Percentiles rank a stretch among this genome's conserved stretches.
phyloP scores from a whole-genome alignment of 1,140 invertebrate species.

The Lasioglossum albipes region DNA sequence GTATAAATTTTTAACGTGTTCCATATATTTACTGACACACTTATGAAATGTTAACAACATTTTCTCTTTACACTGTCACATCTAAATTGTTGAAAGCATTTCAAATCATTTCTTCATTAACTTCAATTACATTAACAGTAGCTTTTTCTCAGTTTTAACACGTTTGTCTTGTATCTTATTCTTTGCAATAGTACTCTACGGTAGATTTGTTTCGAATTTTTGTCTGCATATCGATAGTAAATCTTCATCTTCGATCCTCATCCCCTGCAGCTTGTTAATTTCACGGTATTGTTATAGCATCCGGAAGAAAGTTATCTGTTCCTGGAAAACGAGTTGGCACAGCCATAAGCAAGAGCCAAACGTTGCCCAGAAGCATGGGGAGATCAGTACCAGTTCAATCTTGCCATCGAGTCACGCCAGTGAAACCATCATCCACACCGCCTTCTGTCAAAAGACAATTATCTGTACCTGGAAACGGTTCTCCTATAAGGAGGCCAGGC shows the following conservation, averaged over 20 bases:
- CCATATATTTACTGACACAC: background rate
- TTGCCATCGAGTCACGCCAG: constrained; percentile 81
- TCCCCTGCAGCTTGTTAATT: background rate
- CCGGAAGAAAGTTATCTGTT: constrained; percentile 87
- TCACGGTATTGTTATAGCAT: constrained; percentile 78
- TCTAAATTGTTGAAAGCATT: constrained; percentile 9
- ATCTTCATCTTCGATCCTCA: constrained; percentile 2
- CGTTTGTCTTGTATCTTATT: constrained; percentile 38
- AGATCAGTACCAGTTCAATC: constrained; percentile 82
- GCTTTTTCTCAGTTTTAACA: constrained; percentile 8
- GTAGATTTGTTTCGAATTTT: constrained; percentile 35
- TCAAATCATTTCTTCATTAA: constrained; percentile 5
- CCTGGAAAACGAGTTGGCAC: constrained; percentile 84
- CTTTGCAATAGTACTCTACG: constrained; percentile 36
- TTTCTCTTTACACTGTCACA: background rate
- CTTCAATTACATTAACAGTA: constrained; percentile 9
- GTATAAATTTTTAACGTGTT: background rate
- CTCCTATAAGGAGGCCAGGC: constrained; percentile 83
- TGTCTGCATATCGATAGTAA: background rate
- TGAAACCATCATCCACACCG: constrained; percentile 88
- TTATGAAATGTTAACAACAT: background rate
- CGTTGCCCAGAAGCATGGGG: constrained; percentile 90
- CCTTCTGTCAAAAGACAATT: constrained; percentile 90
- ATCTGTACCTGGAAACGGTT: constrained; percentile 85
- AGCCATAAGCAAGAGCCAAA: constrained; percentile 88